Percentiles rank a stretch among this genome's conserved stretches.
phyloP scores from a whole-genome alignment of 2,113 vertebrate genomes.

The Jacana jacana region DNA sequence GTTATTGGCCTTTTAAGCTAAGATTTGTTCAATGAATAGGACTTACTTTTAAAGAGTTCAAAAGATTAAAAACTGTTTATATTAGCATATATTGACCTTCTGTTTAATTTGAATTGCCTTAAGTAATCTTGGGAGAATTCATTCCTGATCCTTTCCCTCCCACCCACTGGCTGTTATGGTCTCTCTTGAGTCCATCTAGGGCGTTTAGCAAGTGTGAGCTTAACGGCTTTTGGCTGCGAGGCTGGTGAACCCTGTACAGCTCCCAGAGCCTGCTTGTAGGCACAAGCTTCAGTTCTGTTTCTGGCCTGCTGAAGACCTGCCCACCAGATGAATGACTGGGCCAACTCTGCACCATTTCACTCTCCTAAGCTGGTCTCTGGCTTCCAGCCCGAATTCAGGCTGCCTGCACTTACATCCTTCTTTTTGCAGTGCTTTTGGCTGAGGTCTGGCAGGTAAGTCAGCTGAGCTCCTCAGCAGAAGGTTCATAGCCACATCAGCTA shows the following conservation, averaged over 20 bases:
- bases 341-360: rapidly evolving
- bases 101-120: not conserved
- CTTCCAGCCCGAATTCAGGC: not conserved
- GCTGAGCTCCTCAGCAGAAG: not conserved
- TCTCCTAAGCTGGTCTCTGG: not conserved
- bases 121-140: not conserved
- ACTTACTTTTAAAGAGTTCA: not conserved
- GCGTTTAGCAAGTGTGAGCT: not conserved
- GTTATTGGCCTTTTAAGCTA: not conserved
- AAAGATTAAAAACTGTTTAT: not conserved
- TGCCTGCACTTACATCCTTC: not conserved
- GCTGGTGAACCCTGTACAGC: not conserved
- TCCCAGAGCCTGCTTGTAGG: not conserved
- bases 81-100: not conserved
- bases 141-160: not conserved
- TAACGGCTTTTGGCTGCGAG: not conserved
- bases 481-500: rapidly evolving
- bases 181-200: not conserved
- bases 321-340: not conserved
- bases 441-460: not conserved
- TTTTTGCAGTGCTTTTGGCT: not conserved
- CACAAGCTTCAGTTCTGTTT: not conserved
- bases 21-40: not conserved
- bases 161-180: not conserved
- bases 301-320: not conserved